A percentile compares a stretch with the other conserved stretches of the same genome.
Evolutionary conservation across 2,113 vertebrate species (phyloP).

Genomic region (Lepisosteus osseus): DNA sequence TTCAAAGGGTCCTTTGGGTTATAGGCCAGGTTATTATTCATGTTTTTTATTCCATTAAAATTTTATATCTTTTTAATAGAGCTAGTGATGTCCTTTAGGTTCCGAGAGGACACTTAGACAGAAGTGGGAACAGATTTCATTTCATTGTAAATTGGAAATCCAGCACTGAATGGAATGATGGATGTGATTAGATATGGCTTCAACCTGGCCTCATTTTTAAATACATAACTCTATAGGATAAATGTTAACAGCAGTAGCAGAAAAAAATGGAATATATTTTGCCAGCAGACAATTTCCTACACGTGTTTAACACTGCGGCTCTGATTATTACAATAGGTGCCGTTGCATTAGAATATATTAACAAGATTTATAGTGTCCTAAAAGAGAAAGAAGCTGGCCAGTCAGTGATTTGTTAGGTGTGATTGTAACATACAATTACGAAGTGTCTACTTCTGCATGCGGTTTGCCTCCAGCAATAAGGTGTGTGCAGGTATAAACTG

Average conservation of each 20-base stretch:
- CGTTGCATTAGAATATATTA: no score
- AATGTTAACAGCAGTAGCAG: not conserved
- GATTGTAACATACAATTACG: no score
- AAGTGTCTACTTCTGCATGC: no score
- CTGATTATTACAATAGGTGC: no score
- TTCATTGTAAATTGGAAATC: conserved; percentile 8
- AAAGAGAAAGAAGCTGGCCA: no score
- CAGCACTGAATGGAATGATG: not conserved
- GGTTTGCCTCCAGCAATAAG: no score
- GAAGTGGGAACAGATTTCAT: conserved; percentile 6
- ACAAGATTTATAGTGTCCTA: no score
- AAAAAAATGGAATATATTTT: not conserved
- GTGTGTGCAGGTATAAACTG: no score
- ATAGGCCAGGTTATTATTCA: conserved; percentile 1
- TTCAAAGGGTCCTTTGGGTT: not conserved
- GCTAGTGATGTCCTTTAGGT: not conserved
- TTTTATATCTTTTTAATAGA: not conserved
- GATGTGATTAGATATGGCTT: not conserved
- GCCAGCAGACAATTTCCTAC: not conserved
- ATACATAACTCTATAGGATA: not conserved
- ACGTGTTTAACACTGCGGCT: not conserved
- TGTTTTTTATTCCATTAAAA: conserved; percentile 4
- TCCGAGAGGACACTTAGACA: not conserved
- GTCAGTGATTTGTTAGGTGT: no score
- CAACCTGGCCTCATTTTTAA: not conserved